Percentiles rank a stretch among this genome's conserved stretches.
Conservation (phyloP, 2,113 vertebrate species). For the Smithornis capensis region DNA sequence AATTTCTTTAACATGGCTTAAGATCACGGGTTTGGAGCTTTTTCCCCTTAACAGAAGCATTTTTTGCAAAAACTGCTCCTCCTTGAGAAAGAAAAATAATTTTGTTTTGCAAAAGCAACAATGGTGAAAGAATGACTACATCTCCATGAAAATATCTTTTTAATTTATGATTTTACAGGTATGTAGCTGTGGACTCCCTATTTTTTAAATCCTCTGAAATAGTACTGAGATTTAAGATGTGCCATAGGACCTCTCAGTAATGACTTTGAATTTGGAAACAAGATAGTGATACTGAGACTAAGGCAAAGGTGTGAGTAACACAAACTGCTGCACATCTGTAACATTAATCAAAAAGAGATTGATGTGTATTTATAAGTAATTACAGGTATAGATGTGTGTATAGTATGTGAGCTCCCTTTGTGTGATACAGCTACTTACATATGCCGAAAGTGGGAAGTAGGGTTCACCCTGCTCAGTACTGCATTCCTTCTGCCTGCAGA, state of each 20-base stretch:
- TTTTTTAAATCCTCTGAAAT: neutral
- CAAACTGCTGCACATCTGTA: neutral
- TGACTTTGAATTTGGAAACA: neutral
- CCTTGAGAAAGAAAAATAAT: neutral
- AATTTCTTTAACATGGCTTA: neutral
- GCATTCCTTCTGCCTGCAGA: neutral
- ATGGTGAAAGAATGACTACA: neutral
- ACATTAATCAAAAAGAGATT: neutral
- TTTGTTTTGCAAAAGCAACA: neutral
- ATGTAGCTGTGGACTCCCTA: neutral
- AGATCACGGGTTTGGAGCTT: neutral
- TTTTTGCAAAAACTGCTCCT: neutral
- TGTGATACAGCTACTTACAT: fast-evolving
- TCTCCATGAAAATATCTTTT: neutral
- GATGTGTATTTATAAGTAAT: neutral
- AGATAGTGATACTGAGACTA: fast-evolving
- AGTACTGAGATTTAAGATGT: neutral
- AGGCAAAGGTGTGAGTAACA: fast-evolving
- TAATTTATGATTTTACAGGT: neutral
- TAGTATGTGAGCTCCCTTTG: fast-evolving
- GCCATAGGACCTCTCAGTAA: neutral
- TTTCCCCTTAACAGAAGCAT: neutral
- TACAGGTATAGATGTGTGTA: fast-evolving
- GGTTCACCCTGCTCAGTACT: neutral
- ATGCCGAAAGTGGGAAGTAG: fast-evolving